These are phyloP conservation scores for Onychostruthus taczanowskii DNA, from an alignment of 2,113 vertebrate species.

Conservation along the genomic window DNA sequence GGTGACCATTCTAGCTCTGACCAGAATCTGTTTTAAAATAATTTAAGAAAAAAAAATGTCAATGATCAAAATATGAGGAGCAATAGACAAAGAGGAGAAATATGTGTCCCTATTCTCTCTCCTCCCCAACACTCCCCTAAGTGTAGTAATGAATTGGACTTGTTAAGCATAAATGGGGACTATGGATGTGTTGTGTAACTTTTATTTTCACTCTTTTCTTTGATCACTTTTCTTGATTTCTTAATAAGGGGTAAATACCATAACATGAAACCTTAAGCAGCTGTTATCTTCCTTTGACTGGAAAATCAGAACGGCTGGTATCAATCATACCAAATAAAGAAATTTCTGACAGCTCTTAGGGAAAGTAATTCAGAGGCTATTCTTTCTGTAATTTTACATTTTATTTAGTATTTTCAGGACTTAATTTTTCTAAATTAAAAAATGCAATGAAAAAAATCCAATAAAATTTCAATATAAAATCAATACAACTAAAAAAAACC, in stretches of 20 bases:
- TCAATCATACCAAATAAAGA: neutral
- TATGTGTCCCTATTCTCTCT: fast-evolving
- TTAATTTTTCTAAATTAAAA: neutral
- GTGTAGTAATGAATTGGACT: neutral
- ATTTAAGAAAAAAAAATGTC: neutral
- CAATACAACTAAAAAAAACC: neutral
- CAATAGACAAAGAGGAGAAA: neutral
- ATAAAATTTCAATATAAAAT: neutral
- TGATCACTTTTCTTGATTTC: neutral
- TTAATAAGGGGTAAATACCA: neutral
- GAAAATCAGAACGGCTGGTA: neutral
- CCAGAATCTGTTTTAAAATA: neutral
- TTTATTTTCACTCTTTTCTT: neutral
- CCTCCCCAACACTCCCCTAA: fast-evolving
- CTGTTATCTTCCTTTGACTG: neutral
- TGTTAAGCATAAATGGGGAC: neutral
- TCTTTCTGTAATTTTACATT: neutral
- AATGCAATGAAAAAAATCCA: neutral
- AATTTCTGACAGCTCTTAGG: neutral
- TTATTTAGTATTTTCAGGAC: neutral
- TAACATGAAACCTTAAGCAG: neutral
- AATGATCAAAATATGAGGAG: neutral
- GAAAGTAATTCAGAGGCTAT: neutral
- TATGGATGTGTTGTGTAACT: neutral
- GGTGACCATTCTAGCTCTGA: neutral